phyloP scores from a whole-genome alignment of 1,140 invertebrate species.

The Zeugodacus cucurbitae region DNA sequence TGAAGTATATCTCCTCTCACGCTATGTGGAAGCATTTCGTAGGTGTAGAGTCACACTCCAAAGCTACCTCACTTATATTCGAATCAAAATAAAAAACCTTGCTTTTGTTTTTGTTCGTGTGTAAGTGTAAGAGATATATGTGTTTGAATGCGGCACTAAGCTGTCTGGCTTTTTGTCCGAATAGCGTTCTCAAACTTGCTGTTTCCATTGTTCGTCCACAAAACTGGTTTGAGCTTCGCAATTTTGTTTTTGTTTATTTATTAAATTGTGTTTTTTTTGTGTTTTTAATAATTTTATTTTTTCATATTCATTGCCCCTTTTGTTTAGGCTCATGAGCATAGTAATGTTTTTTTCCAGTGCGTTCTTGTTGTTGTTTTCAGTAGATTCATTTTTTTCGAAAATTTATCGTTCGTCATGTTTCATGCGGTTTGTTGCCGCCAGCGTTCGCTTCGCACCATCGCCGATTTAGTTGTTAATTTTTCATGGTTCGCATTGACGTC shows the following conservation, averaged over 20 bases:
- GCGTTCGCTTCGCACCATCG: not conserved
- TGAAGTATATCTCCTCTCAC: too few relatives aligned
- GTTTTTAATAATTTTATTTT: not conserved
- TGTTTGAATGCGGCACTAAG: not conserved
- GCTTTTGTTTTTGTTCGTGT: too few relatives aligned
- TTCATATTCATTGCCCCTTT: not conserved
- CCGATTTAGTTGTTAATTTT: conserved; percentile 30
- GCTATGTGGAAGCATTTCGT: too few relatives aligned
- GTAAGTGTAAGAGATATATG: too few relatives aligned
- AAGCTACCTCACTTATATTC: too few relatives aligned
- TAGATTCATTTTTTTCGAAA: not conserved
- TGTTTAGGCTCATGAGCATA: not conserved
- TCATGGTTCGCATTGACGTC: conserved; percentile 44
- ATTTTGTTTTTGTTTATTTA: not conserved
- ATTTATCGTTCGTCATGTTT: not conserved
- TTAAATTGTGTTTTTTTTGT: too few relatives aligned
- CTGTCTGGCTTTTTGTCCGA: not conserved
- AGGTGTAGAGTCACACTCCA: too few relatives aligned
- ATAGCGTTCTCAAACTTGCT: not conserved
- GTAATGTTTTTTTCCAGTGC: not conserved
- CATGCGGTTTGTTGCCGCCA: not conserved
- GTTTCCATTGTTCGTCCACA: not conserved
- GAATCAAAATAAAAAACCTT: too few relatives aligned
- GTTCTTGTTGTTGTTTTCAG: not conserved
- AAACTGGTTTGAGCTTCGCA: not conserved